phyloP scores from a whole-genome alignment of 2,113 vertebrate species.

The Geococcyx californianus region DNA sequence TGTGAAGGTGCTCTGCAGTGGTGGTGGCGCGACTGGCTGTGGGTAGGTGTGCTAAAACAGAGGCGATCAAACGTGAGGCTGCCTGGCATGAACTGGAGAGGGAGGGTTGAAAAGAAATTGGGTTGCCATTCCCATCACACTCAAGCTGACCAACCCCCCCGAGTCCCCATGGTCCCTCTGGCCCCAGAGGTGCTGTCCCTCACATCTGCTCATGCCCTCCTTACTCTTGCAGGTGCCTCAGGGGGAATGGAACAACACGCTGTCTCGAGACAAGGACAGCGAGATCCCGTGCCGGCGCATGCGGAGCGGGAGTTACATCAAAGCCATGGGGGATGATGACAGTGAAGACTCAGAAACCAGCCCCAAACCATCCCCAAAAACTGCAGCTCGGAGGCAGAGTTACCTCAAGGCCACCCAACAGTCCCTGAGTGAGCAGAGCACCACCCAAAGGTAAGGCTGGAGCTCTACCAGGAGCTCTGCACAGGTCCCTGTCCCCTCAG shows the following conservation, averaged over 20 bases:
- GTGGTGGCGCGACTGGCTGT: not conserved
- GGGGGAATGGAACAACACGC: conserved; percentile 90
- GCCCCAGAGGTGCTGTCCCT: not conserved
- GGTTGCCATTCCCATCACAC: not conserved
- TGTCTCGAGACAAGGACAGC: conserved; percentile 83
- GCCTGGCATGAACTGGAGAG: conserved; percentile 4
- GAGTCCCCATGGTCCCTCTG: not conserved
- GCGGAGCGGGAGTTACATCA: conserved; percentile 98
- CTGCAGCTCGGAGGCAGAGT: conserved; percentile 94
- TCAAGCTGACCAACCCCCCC: not conserved
- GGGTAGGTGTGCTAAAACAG: not conserved
- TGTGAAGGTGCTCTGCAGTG: not conserved
- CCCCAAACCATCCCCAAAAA: conserved; percentile 96
- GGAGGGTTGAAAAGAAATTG: not conserved
- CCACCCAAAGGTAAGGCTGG: conserved; percentile 88
- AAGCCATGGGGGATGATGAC: conserved; percentile 98
- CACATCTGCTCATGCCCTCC: not conserved
- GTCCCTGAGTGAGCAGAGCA: conserved; percentile 95
- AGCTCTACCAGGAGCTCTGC: not conserved
- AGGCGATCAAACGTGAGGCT: not conserved
- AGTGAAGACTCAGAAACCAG: conserved; percentile 96
- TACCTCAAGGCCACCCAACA: conserved; percentile 99
- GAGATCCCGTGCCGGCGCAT: conserved; percentile 96
- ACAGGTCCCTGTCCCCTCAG: not conserved
- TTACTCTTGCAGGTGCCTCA: conserved; percentile 75